A percentile compares a stretch with the other conserved stretches of the same genome.
These are phyloP conservation scores for Paradoxurus hermaphroditus DNA, from an alignment of 2,113 vertebrate species.

Conservation along the genomic window DNA sequence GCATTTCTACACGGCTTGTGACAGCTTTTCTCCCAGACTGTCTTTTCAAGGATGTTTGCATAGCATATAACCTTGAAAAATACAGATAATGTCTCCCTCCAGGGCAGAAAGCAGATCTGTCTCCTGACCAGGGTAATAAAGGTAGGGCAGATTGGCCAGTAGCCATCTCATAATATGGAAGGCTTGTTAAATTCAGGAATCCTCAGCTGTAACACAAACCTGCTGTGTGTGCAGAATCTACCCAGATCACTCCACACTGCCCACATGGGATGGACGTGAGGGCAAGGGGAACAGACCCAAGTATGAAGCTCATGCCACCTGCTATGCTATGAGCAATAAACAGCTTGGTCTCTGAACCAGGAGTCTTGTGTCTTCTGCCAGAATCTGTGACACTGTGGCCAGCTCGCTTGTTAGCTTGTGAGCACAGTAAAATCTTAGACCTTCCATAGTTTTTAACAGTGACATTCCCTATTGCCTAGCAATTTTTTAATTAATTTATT, in stretches of 20 bases:
- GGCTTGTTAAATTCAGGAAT: not conserved
- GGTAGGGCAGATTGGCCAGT: not conserved
- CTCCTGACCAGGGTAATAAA: not conserved
- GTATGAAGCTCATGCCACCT: not conserved
- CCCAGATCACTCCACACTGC: not conserved
- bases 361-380: not conserved
- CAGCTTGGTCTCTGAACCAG: not conserved
- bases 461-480: not conserved
- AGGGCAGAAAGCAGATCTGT: not conserved
- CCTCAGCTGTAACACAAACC: not conserved
- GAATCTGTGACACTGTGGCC: not conserved
- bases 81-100: not conserved
- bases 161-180: not conserved
- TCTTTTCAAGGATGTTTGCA: not conserved
- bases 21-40: not conserved
- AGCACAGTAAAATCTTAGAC: not conserved
- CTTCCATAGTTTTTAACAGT: not conserved
- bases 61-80: not conserved
- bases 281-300: too few relatives aligned
- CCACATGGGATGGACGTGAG: not conserved
- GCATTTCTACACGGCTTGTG: not conserved
- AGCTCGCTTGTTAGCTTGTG: not conserved
- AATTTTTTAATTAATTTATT: not conserved
- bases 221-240: not conserved
- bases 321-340: not conserved